Conservation (phyloP, 2,888 invertebrate species). For the Pollenia angustigena region DNA sequence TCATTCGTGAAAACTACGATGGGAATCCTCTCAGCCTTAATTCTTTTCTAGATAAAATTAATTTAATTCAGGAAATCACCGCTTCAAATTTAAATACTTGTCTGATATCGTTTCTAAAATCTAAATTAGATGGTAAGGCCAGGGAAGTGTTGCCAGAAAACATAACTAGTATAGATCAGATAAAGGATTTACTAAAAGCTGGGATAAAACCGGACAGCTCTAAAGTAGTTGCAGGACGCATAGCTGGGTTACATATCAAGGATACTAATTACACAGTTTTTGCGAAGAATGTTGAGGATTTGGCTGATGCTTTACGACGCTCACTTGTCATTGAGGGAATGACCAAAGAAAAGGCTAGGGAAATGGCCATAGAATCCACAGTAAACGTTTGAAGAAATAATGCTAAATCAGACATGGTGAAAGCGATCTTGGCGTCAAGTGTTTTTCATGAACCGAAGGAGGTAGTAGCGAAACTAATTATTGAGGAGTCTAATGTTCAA, state of each 20-base stretch:
- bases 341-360: constrained; percentile 4
- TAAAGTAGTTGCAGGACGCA: constrained; percentile 16
- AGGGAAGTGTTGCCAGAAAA: constrained; percentile 6
- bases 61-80: neutral
- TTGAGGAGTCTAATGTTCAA: neutral
- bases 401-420: constrained; percentile 17
- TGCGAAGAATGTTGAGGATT: constrained; percentile 28
- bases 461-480: constrained; percentile 6
- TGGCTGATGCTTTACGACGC: constrained; percentile 8
- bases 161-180: neutral
- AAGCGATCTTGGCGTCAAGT: constrained; percentile 13
- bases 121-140: constrained; percentile 5
- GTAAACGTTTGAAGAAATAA: constrained; percentile 24
- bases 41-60: neutral
- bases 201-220: constrained; percentile 22
- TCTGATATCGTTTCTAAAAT: constrained; percentile 15
- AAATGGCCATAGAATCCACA: constrained; percentile 38
- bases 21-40: neutral
- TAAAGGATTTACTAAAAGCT: neutral
- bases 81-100: neutral
- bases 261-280: constrained; percentile 5
- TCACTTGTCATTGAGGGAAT: constrained; percentile 11
- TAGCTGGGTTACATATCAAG: neutral
- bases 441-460: constrained; percentile 13
- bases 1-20: neutral